Base-by-base conservation (phyloP, 2,797 vertebrate genomes). In the Glyptemys insculpta region DNA sequence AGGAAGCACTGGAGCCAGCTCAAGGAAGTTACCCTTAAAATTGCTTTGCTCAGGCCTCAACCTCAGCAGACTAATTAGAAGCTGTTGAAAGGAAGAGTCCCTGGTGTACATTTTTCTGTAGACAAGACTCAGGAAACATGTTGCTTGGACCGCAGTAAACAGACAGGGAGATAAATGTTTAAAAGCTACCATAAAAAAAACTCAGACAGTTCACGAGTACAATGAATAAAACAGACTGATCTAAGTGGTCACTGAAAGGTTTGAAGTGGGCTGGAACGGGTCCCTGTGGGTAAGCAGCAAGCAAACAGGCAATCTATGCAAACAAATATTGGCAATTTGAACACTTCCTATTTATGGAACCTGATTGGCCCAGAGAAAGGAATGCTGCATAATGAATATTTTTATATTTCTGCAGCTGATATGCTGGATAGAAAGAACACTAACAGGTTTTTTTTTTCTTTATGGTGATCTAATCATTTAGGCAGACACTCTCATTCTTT, bases 1-100 rank as follows among this genome's bases (percentile, higher is more conserved):
- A 96, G 96, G 96, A 96, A 96, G 91, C 92, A 87, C 78, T 96
- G 96, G 94, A 96, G 94, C 93, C 88, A 92, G 89, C 88, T 91
- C 92, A 92, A 90, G 95, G 95, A 97, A 97, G 96, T 95, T 97
- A 88, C 91, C 90, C 95, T 97, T 96, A 94, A 97, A 96, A 97
- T 97, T 96, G 93, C 91, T 95, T 95, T 94, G 52, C 95, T 96
- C 62, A 88, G 95, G 89, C 80, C 93, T 97, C 91, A 95, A n/a
- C 93, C 80, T 95, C 89, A 80, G 95, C 83, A 93, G 87, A 80
- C 93, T 97, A 96, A 97, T 97, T 96, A 97, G 93, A 96, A 96
- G 89, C 2, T 88, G 88, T 91, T 95, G 96, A 96, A 97, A 97
- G 91, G 85, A 96, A 95, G 89, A 95, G 76, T 94, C 93, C 96